phyloP scores from a whole-genome alignment of 2,797 vertebrate species.

The Coregonus ussuriensis region DNA sequence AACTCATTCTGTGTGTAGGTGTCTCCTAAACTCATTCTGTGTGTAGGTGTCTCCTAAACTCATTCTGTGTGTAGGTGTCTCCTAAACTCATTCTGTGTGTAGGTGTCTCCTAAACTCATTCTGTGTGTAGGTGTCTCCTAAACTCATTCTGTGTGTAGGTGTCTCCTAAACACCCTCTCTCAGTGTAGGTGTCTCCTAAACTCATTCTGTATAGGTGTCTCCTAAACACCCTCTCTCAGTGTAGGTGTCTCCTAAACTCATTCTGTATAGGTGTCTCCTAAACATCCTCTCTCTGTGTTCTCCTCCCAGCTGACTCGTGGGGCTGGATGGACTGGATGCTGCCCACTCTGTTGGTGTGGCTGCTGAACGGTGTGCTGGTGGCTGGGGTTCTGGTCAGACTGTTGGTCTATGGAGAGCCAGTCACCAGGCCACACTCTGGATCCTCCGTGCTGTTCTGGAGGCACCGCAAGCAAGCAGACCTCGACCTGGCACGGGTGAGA shows the following conservation, averaged over 20 bases:
- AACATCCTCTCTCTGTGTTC: neutral
- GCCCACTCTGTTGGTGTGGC: slow-evolving; percentile 87
- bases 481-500: slow-evolving; percentile 87
- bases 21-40: neutral
- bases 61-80: too few relatives aligned
- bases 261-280: neutral
- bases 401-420: slow-evolving; percentile 91
- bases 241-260: too few relatives aligned
- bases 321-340: slow-evolving; percentile 90
- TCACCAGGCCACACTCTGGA: slow-evolving; percentile 90
- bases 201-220: neutral
- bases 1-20: neutral
- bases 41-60: too few relatives aligned
- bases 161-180: too few relatives aligned
- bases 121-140: too few relatives aligned
- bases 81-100: neutral
- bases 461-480: slow-evolving; percentile 94
- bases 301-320: slow-evolving; percentile 70
- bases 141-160: too few relatives aligned
- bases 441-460: slow-evolving; percentile 95
- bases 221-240: neutral
- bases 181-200: too few relatives aligned
- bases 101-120: neutral
- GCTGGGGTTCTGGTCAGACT: slow-evolving; percentile 86
- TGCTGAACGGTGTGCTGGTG: slow-evolving; percentile 84